phyloP scores from a whole-genome alignment of 2,888 invertebrate species.

The Drosophila nigricruria region DNA sequence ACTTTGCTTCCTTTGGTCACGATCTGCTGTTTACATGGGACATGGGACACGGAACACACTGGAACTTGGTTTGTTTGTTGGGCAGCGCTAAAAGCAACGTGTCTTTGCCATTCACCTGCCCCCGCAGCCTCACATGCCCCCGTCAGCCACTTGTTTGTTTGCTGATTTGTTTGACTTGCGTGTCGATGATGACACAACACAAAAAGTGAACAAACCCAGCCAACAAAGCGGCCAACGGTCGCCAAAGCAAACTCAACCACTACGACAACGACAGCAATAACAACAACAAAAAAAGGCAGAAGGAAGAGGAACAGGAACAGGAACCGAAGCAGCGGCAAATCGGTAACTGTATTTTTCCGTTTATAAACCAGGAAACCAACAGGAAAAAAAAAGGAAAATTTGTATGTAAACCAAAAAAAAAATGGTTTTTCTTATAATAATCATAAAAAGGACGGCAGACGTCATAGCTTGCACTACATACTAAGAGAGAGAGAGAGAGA shows the following conservation, averaged over 20 bases:
- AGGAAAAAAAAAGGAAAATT: conserved; percentile 13
- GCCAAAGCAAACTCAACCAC: conserved; percentile 17
- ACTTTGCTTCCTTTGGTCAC: conserved; percentile 61
- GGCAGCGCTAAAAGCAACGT: conserved; percentile 45
- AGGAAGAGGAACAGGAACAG: not conserved
- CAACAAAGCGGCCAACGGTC: conserved; percentile 18
- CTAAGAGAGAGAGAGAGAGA: conserved; percentile 11
- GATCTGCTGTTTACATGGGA: conserved; percentile 72
- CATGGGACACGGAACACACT: conserved; percentile 42
- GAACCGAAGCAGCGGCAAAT: conserved; percentile 33
- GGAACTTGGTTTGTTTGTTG: conserved; percentile 46
- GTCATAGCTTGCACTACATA: conserved; percentile 52
- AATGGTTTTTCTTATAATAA: conserved; percentile 61
- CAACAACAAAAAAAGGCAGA: not conserved
- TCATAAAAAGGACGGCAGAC: conserved; percentile 65
- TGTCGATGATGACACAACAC: conserved; percentile 82
- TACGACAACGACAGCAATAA: conserved; percentile 8
- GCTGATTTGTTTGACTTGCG: conserved; percentile 82
- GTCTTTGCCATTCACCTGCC: conserved; percentile 48
- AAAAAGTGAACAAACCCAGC: conserved; percentile 37
- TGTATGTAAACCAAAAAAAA: conserved; percentile 18
- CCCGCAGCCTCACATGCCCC: not conserved
- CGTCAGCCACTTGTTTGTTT: conserved; percentile 68
- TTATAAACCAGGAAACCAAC: conserved; percentile 25
- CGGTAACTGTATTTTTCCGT: conserved; percentile 58